Evolutionary conservation across 2,113 vertebrate species (phyloP), one percentile per base, ranked within the genome.

Genomic region (Lota lota): DNA sequence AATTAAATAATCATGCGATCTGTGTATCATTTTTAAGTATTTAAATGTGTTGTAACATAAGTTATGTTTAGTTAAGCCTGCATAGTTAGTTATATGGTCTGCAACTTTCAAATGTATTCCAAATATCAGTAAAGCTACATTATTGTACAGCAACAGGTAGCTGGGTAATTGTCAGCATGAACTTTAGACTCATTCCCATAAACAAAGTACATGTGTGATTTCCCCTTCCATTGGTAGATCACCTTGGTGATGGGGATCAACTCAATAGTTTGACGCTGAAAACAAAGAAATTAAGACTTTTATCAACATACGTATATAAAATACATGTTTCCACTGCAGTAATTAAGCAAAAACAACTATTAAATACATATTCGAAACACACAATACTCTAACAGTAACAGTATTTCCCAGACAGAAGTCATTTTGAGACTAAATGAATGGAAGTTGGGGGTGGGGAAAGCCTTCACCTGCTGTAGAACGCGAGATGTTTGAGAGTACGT

Each of bases 221-320:
- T 88, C 63, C 76, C 91, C 77, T 92, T 88, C 94, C 93, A 94
- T 1, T 54, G 54, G 75, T 93, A 93, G 19, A 66, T 81, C 50
- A 92, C 88, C 63, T 87, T 93, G 22, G 91, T 92, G 61, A 94
- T 74, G 0, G 94, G 92, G 62, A 94, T 92, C 75, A 93, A 70
- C 71, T 94, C 93, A 2, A 94, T 75, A 21, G 77, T 89, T 72
- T 94, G 93, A 74, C 91, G 91, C 94, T 94, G 85, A 24, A 79
- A 63, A 77, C 1, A 60, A 81, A 82, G 17, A 79, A 40, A 63
- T 10, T 47, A 2, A 59, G 70, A 76, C 64, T 28, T 18, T 28
- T 15, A 33, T 21, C 36, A 63, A 11, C 68, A 19, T 53, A 68
- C 36, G 5, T 54, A 18, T 33, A 28, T 57, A 17, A 57, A 57